These are phyloP conservation scores for Plectrocnemia conspersa DNA, from an alignment of 1,140 invertebrate genomes.

Conservation along the genomic window DNA sequence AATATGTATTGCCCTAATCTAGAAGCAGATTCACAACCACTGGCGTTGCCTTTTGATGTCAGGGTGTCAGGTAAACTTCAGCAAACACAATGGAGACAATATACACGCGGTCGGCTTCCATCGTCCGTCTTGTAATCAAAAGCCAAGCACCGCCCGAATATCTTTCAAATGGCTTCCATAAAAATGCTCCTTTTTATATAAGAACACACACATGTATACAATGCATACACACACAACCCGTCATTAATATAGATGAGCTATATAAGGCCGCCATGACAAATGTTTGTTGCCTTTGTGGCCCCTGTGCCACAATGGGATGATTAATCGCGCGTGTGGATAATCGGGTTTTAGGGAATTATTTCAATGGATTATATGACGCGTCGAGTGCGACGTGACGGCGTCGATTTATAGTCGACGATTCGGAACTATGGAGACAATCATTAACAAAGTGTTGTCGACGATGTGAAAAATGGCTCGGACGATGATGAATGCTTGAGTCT, in stretches of 20 bases:
- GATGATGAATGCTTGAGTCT: too few species aligned
- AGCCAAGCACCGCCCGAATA: slow-evolving; percentile 24
- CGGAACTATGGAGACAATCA: too few species aligned
- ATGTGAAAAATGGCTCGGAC: too few species aligned
- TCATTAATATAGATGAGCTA: slow-evolving; percentile 32
- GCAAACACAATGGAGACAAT: slow-evolving; percentile 30
- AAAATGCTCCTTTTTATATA: slow-evolving; percentile 6
- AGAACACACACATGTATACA: background rate
- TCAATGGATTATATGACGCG: slow-evolving; percentile 24
- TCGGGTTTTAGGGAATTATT: slow-evolving; percentile 31
- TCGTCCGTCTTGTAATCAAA: slow-evolving; percentile 25
- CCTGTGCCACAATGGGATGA: slow-evolving; percentile 29
- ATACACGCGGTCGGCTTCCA: slow-evolving; percentile 16
- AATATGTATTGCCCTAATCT: too few species aligned
- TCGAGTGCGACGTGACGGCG: slow-evolving; percentile 8
- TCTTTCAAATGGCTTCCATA: slow-evolving; percentile 21
- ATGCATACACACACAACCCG: slow-evolving; percentile 13
- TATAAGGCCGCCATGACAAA: slow-evolving; percentile 30
- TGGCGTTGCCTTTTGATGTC: slow-evolving; percentile 14
- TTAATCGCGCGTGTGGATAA: slow-evolving; percentile 28
- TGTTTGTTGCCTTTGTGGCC: slow-evolving; percentile 31
- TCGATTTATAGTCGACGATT: too few species aligned
- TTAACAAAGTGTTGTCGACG: too few species aligned
- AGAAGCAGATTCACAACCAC: background rate
- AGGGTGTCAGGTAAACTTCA: slow-evolving; percentile 23